These are phyloP conservation scores for Griposia aprilina DNA, from an alignment of 2,888 invertebrate genomes.

Conservation along the genomic window DNA sequence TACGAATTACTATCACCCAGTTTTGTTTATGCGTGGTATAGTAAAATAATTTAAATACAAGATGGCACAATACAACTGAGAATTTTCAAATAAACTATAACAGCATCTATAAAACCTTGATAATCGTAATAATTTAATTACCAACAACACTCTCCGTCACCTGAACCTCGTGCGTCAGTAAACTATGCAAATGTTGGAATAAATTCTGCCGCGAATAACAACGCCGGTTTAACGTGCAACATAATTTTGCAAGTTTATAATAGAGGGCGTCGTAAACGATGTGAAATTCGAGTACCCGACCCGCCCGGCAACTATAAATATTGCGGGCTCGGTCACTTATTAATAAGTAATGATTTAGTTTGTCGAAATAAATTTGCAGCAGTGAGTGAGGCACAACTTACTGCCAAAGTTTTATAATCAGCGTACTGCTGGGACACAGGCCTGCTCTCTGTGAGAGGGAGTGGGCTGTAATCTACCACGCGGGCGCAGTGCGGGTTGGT, in stretches of 20 bases:
- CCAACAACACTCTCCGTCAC: too few relatives aligned
- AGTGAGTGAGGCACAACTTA: background rate
- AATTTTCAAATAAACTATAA: background rate
- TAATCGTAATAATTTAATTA: too few relatives aligned
- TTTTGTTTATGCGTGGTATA: background rate
- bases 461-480: too few relatives aligned
- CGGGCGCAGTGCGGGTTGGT: too few relatives aligned
- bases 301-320: constrained; percentile 25
- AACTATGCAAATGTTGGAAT: constrained; percentile 49
- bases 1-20: background rate
- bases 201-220: constrained; percentile 36
- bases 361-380: background rate
- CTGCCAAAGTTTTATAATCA: background rate
- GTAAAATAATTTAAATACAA: background rate
- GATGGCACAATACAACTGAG: background rate
- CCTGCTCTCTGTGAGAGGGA: too few relatives aligned
- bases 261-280: constrained; percentile 30
- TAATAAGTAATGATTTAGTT: constrained; percentile 38
- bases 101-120: background rate
- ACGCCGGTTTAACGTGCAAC: constrained; percentile 20
- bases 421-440: too few relatives aligned
- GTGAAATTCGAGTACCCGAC: constrained; percentile 18
- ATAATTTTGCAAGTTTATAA: constrained; percentile 61
- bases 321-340: constrained; percentile 16
- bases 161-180: constrained; percentile 17